Evolutionary conservation across 1,140 invertebrate genomes (phyloP).

Genomic region (Phortica variegata): DNA sequence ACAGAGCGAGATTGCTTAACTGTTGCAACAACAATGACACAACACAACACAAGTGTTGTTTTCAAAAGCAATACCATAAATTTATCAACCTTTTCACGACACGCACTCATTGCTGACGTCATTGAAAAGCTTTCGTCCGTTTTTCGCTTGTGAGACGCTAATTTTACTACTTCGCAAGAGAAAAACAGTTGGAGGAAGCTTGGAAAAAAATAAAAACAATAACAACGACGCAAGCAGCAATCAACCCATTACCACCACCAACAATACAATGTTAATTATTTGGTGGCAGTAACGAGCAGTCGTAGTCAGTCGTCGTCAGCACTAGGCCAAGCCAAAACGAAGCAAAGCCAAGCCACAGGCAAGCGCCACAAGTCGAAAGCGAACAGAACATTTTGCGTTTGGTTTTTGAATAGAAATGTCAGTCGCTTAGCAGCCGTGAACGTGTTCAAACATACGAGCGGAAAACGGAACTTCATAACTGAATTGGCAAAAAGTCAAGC

Average conservation of each 20-base stretch:
- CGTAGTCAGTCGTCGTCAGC: constrained; percentile 1
- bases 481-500: background rate
- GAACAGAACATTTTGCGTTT: constrained; percentile 23
- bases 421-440: constrained; percentile 41
- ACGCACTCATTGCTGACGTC: constrained; percentile 46
- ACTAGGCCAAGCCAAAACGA: constrained; percentile 9
- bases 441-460: constrained; percentile 28
- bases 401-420: constrained; percentile 22
- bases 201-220: constrained; percentile 21
- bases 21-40: too few species aligned
- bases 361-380: background rate
- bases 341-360: too few species aligned
- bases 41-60: constrained; percentile 6
- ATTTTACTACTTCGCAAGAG: constrained; percentile 35
- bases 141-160: too few species aligned
- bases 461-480: too few species aligned
- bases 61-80: too few species aligned
- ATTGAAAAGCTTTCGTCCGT: constrained; percentile 35
- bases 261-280: too few species aligned
- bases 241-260: background rate
- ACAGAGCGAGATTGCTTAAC: too few species aligned
- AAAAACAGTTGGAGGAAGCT: constrained; percentile 25
- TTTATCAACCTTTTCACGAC: too few species aligned
- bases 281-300: too few species aligned
- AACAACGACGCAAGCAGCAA: too few species aligned